Evolutionary conservation across 1,140 invertebrate genomes (phyloP).

Genomic region (Nephotettix cincticeps): DNA sequence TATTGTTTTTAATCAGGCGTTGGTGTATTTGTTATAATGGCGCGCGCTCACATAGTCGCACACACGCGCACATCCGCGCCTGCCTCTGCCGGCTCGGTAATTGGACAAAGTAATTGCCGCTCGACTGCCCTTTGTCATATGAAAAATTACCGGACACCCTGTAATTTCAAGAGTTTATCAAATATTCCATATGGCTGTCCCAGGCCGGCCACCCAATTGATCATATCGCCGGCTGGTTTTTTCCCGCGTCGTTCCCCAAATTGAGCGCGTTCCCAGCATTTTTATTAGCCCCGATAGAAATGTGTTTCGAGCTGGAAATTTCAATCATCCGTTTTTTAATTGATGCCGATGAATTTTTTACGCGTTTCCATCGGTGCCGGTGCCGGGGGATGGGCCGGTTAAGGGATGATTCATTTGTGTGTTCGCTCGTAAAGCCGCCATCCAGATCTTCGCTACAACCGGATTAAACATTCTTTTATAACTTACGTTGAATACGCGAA

Average conservation of each 20-base stretch:
- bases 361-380: neutral
- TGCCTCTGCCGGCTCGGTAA: neutral
- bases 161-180: constrained; percentile 23
- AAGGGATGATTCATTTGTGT: too few relatives aligned
- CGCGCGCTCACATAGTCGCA: neutral
- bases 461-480: too few relatives aligned
- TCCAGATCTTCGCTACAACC: too few relatives aligned
- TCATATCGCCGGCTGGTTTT: neutral
- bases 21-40: neutral
- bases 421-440: too few relatives aligned
- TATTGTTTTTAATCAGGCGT: constrained; percentile 14
- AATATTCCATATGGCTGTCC: constrained; percentile 22
- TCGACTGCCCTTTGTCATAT: constrained; percentile 17
- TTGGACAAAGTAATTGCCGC: constrained; percentile 18
- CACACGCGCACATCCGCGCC: constrained; percentile 7
- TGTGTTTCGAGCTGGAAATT: constrained; percentile 15
- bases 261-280: constrained; percentile 16
- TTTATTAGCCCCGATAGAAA: constrained; percentile 17
- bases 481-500: too few relatives aligned
- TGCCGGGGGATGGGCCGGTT: neutral
- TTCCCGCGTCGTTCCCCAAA: neutral
- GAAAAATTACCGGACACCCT: constrained; percentile 11
- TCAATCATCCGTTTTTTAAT: constrained; percentile 23
- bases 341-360: constrained; percentile 19
- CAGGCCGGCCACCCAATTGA: constrained; percentile 12